Evolutionary conservation across 2,113 vertebrate genomes (phyloP).

Genomic region (Apus apus): DNA sequence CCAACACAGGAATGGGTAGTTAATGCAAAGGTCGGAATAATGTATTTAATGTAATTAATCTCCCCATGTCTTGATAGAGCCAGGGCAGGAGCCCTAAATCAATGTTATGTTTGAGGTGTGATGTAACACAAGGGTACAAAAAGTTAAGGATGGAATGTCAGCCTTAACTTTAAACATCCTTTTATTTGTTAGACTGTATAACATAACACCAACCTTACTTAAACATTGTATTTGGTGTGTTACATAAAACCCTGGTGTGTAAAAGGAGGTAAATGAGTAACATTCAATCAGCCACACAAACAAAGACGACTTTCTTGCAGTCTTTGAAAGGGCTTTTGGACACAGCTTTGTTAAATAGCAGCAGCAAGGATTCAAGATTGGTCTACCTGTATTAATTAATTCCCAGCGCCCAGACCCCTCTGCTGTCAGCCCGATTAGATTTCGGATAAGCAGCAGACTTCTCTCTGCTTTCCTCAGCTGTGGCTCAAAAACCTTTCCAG

Average conservation of each 20-base stretch:
- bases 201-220: conserved; percentile 62
- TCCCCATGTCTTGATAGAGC: neutral
- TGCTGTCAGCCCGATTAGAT: neutral
- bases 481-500: neutral
- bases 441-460: conserved; percentile 23
- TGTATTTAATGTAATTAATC: conserved; percentile 15
- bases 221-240: conserved; percentile 53
- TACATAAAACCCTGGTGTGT: conserved; percentile 44
- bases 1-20: conserved; percentile 8
- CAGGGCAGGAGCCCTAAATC: conserved; percentile 31
- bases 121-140: conserved; percentile 66
- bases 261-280: conserved; percentile 59
- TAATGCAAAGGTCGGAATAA: neutral
- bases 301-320: conserved; percentile 73
- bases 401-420: neutral
- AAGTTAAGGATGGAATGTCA: conserved; percentile 69
- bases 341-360: conserved; percentile 55
- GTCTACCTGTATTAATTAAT: conserved; percentile 40
- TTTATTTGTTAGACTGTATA: conserved; percentile 66
- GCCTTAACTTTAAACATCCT: conserved; percentile 66
- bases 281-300: conserved; percentile 61
- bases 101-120: conserved; percentile 63
- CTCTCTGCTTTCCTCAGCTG: neutral
- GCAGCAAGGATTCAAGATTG: conserved; percentile 38
- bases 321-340: conserved; percentile 71